Conservation (phyloP, 1,140 invertebrate species). For the Sycophaga agraensis region DNA sequence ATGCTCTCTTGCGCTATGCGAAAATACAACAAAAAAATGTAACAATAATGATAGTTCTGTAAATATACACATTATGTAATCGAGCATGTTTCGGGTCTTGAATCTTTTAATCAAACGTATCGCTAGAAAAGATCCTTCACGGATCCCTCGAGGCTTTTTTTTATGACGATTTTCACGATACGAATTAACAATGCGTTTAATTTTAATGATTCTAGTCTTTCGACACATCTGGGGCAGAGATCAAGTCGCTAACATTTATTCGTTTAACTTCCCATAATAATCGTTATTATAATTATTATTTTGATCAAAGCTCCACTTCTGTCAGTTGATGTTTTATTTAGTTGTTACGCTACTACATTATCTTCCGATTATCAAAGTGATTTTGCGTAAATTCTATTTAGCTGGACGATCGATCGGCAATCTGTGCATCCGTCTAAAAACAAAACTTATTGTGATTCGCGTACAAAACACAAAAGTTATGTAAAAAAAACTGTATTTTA, state of each 20-base stretch:
- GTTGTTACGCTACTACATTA: constrained; percentile 33
- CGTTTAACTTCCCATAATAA: constrained; percentile 18
- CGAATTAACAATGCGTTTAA: constrained; percentile 35
- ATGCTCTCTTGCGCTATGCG: constrained; percentile 10
- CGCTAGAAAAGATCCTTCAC: too few relatives aligned
- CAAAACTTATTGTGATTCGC: constrained; percentile 26
- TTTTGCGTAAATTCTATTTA: constrained; percentile 15
- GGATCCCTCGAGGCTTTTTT: too few relatives aligned
- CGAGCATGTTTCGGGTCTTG: constrained; percentile 32
- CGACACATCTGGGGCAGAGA: constrained; percentile 43
- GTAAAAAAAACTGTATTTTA: constrained; percentile 25
- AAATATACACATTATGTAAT: constrained; percentile 17
- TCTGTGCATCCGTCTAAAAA: not conserved
- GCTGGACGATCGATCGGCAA: not conserved
- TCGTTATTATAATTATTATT: constrained; percentile 17
- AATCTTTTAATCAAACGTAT: constrained; percentile 33
- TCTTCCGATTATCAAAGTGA: constrained; percentile 19
- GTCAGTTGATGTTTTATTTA: constrained; percentile 45
- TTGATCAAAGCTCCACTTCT: constrained; percentile 39
- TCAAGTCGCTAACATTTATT: constrained; percentile 32
- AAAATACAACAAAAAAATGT: constrained; percentile 28
- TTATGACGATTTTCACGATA: constrained; percentile 22
- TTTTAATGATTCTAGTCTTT: constrained; percentile 55
- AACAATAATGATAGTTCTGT: not conserved
- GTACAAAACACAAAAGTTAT: constrained; percentile 25